Evolutionary conservation across 2,888 invertebrate genomes (phyloP), one percentile per base, ranked within the genome.

Genomic region (Epistrophe eligans): DNA sequence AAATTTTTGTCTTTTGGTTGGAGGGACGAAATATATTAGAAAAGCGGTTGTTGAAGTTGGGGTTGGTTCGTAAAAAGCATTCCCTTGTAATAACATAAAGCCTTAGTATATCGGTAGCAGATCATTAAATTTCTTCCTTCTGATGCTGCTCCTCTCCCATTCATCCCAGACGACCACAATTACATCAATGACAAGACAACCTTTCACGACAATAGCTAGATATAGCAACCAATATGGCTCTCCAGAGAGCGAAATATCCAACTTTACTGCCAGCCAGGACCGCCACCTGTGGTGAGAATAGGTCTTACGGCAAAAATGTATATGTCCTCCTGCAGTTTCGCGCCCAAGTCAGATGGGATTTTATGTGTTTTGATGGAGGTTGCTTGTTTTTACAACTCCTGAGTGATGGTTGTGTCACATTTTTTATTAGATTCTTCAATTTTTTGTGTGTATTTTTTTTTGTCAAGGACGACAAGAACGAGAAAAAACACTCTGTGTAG

Each of bases 381-480:
- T 71, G n/a, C 55, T 77, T 48, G 35, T 62, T 55, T 67, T 74
- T 71, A 72, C 67, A 73, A 43, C 55, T 60, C 28, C 73, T 77
- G 77, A 82, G 70, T 85, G 85, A 82, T 82, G 77, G 74, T 40
- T 66, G 70, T 82, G 85, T 74, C 74, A 85, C 77, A 85, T 77
- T 85, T 85, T 85, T 77, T 77, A 85, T 77, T 70, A 60, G 84
- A 81, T 80, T 81, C 67, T 52, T 81, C 62, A 77, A 73, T 62
- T 77, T 32, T 70, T 35, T 48, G 38, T 38, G 38, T 38, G 19
- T 13, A 7, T 32, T 10, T 45, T 52, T 45, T 52, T 19, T n/a
- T 60, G 32, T 50, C 57, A 55, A 74, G 72, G 80, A 58, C 70
- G 60, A 50, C 28, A 52, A 24, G 11, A 32, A 32, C 32, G 13